A percentile compares a stretch with the other conserved stretches of the same genome.
These are phyloP conservation scores for Odocoileus hemionus DNA, from an alignment of 2,113 vertebrate species.

Conservation along the genomic window DNA sequence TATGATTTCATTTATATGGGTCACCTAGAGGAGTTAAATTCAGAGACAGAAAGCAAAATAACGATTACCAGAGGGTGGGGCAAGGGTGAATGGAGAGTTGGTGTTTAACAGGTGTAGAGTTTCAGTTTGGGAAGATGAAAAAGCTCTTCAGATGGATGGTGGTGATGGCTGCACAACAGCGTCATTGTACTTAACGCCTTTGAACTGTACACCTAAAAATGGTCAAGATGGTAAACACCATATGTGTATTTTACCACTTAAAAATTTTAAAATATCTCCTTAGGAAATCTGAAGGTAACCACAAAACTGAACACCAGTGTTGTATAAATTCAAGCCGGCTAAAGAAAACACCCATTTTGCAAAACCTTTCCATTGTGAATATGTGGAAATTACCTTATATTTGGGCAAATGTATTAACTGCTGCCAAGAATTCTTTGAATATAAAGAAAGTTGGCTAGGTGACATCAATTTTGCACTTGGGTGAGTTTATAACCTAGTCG, in stretches of 20 bases:
- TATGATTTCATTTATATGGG: background rate
- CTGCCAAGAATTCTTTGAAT: background rate
- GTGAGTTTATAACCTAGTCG: background rate
- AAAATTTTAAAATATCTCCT: background rate
- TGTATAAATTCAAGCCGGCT: background rate
- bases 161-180: background rate
- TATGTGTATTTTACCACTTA: background rate
- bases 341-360: background rate
- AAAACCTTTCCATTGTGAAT: background rate
- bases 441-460: background rate
- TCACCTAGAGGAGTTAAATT: background rate
- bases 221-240: background rate
- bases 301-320: background rate
- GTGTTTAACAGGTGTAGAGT: background rate
- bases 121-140: background rate
- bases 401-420: background rate
- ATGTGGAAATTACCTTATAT: background rate
- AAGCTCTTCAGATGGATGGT: background rate
- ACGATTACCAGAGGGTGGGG: no score
- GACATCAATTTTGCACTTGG: background rate
- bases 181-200: background rate
- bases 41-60: background rate
- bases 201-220: background rate
- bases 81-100: background rate
- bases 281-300: background rate